A percentile compares a stretch with the other conserved stretches of the same genome.
Evolutionary conservation across 2,888 invertebrate species (phyloP).

Genomic region (Meiosimyza platycephala): DNA sequence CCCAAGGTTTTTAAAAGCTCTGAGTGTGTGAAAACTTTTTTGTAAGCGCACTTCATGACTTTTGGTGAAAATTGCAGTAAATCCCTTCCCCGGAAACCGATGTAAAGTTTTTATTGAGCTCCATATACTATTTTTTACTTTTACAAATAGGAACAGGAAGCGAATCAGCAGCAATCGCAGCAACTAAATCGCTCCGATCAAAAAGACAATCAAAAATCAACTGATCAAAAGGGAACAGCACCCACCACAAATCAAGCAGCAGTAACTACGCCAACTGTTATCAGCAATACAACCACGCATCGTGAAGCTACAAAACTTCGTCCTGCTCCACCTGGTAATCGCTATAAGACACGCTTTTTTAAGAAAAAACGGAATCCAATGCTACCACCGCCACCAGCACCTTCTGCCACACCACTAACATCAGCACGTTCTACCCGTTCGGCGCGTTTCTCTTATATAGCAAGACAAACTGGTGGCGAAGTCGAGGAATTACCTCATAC

Average conservation of each 20-base stretch:
- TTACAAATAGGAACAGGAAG: not conserved
- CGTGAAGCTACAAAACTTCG: not conserved
- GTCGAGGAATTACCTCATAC: constrained; percentile 29
- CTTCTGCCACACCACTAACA: constrained; percentile 39
- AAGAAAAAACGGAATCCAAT: constrained; percentile 40
- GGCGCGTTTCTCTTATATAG: not conserved
- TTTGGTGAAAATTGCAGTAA: too few species aligned
- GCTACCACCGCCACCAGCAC: constrained; percentile 40
- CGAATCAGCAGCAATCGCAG: not conserved
- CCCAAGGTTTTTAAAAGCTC: too few species aligned
- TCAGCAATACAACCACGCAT: not conserved
- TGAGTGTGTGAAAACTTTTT: too few species aligned
- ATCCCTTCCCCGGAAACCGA: too few species aligned
- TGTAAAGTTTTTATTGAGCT: too few species aligned
- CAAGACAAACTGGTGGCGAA: not conserved
- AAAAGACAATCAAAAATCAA: not conserved
- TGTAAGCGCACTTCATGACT: too few species aligned
- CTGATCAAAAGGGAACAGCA: too few species aligned
- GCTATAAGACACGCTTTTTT: constrained; percentile 25
- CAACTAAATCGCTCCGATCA: not conserved
- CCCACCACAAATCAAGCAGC: not conserved
- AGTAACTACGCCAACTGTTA: not conserved
- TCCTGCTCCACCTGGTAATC: not conserved
- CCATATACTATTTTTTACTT: too few species aligned
- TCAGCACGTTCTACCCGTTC: constrained; percentile 32